These are phyloP conservation scores for Myrmophylax atrothorax DNA, from an alignment of 2,113 vertebrate genomes.

Conservation along the genomic window DNA sequence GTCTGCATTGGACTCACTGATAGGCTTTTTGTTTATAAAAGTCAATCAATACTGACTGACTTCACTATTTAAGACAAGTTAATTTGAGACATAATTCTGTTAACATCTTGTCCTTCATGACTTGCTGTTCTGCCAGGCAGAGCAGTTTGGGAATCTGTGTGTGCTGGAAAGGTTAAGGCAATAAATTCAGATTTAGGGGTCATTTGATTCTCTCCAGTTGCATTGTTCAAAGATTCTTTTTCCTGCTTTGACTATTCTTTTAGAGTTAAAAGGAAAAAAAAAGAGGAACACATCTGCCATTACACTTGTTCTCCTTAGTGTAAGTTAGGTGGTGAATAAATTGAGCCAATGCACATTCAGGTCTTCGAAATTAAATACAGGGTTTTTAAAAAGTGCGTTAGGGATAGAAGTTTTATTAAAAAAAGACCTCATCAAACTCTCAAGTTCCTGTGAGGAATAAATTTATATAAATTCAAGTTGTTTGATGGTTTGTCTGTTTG, in stretches of 20 bases:
- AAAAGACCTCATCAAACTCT: not conserved
- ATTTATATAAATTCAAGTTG: rapidly evolving
- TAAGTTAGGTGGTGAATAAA: not conserved
- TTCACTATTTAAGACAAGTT: not conserved
- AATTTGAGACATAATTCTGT: not conserved
- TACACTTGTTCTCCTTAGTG: not conserved
- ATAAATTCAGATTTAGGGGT: not conserved
- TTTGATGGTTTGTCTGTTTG: not conserved
- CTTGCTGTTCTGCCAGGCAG: not conserved
- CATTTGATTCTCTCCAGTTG: not conserved
- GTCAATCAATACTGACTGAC: not conserved
- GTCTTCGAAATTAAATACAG: not conserved
- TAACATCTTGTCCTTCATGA: not conserved
- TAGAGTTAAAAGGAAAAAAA: not conserved
- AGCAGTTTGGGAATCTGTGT: not conserved
- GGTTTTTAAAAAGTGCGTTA: not conserved
- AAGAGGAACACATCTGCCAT: not conserved
- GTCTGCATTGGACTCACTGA: not conserved
- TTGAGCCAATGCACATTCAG: not conserved
- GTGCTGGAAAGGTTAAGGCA: not conserved
- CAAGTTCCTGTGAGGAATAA: not conserved
- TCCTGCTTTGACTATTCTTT: not conserved
- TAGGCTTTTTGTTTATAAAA: not conserved
- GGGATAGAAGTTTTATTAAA: not conserved
- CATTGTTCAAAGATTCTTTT: not conserved